These are phyloP conservation scores for Heliocidaris tuberculata DNA, from an alignment of 35 echinoderm and acorn worm species.

Conservation along the genomic window DNA sequence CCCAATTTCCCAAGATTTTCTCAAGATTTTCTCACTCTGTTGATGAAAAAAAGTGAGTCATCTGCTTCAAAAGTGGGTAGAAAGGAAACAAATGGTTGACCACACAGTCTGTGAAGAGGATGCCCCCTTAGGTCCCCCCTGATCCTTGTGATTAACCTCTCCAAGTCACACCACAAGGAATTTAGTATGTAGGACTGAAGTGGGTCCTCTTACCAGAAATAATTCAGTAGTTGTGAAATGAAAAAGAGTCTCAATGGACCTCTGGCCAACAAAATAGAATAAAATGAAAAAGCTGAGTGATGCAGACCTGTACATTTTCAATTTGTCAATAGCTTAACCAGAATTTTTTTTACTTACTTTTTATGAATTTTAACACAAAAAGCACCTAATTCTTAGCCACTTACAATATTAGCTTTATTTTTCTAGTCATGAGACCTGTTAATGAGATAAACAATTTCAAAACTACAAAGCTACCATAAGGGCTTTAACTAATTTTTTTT, in stretches of 20 bases:
- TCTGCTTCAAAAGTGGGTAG: neutral
- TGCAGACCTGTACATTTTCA: too few species aligned
- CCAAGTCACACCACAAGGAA: neutral
- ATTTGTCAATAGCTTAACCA: too few species aligned
- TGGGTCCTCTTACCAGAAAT: neutral
- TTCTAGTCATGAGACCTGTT: neutral
- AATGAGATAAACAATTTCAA: neutral
- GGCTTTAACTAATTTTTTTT: neutral
- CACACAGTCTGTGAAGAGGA: neutral
- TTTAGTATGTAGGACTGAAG: neutral
- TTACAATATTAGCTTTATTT: neutral
- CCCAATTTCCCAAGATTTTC: conserved; percentile 9
- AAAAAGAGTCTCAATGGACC: neutral
- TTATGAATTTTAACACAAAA: neutral
- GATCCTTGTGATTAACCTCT: conserved; percentile 3
- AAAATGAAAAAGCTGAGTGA: too few species aligned
- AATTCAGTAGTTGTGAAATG: neutral
- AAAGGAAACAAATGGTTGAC: conserved; percentile 30
- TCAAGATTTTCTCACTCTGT: conserved; percentile 18
- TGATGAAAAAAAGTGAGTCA: neutral
- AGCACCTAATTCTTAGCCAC: too few species aligned
- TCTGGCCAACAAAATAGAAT: neutral
- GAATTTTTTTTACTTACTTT: neutral
- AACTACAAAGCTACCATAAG: neutral
- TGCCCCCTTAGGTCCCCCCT: neutral